Evolutionary conservation across 37 sponge, comb jelly and placozoan species (phyloP).

Genomic region (Ephydatia muelleri): DNA sequence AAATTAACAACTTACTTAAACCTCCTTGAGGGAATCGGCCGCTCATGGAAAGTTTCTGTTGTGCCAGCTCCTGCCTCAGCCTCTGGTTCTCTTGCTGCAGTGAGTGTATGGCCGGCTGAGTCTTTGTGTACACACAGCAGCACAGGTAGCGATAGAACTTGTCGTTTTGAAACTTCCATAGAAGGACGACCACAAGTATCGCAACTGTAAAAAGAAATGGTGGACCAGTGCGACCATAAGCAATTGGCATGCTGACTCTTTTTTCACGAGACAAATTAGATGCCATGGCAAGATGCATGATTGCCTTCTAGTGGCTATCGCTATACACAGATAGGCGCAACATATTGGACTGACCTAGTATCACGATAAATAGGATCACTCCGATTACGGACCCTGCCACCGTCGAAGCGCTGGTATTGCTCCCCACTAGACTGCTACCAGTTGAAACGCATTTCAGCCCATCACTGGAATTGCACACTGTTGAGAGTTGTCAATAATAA

Average conservation of each 20-base stretch:
- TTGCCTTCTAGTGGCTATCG: too few relatives aligned
- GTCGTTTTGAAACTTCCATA: slow-evolving; percentile 73
- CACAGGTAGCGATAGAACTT: slow-evolving; percentile 56
- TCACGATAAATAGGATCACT: background rate
- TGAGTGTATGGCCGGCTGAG: slow-evolving; percentile 34
- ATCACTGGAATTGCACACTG: slow-evolving; percentile 18
- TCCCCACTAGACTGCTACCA: background rate
- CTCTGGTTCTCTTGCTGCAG: slow-evolving; percentile 80
- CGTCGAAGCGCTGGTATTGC: background rate
- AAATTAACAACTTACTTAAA: slow-evolving; percentile 27
- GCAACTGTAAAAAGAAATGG: background rate
- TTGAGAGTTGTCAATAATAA: background rate
- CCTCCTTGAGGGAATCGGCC: slow-evolving; percentile 35
- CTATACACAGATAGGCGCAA: background rate
- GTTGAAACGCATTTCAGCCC: slow-evolving; percentile 14
- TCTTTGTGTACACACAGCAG: slow-evolving; percentile 28
- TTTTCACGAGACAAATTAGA: too few relatives aligned
- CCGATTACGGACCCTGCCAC: background rate
- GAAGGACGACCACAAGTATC: slow-evolving; percentile 25
- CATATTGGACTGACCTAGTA: background rate
- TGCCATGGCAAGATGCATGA: too few relatives aligned
- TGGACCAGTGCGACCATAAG: background rate
- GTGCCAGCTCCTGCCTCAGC: slow-evolving; percentile 60
- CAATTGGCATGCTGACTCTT: too few relatives aligned
- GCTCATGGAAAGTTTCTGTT: slow-evolving; percentile 49